Evolutionary conservation across 2,888 invertebrate species (phyloP).

Genomic region (Cryptocheilus praepositus): DNA sequence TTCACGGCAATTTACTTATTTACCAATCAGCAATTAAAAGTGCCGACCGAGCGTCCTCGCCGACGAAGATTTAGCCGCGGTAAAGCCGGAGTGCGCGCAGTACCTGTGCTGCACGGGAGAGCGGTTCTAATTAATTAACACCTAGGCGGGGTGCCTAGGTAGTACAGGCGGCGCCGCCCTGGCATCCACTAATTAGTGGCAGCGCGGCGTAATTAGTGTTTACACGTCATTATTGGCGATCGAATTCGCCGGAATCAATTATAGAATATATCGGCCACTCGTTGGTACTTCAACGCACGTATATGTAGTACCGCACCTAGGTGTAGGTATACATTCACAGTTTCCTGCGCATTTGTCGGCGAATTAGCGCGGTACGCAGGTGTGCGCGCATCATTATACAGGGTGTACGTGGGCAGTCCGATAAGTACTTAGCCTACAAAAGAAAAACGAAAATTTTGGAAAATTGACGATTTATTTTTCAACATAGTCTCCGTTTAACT

Average conservation of each 20-base stretch:
- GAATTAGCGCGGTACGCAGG: no score
- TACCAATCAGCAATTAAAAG: conserved; percentile 69
- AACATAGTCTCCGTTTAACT: no score
- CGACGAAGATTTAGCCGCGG: neutral
- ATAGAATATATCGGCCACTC: conserved; percentile 61
- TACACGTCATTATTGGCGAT: conserved; percentile 62
- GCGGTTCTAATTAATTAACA: conserved; percentile 74
- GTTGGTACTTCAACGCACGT: conserved; percentile 33
- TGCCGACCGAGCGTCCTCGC: conserved; percentile 27
- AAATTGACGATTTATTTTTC: no score
- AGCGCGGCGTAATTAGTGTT: conserved; percentile 71
- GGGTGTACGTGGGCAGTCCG: no score
- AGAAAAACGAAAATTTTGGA: no score
- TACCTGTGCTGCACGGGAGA: conserved; percentile 50
- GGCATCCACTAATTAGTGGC: conserved; percentile 72
- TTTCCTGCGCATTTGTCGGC: neutral
- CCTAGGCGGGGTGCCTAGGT: conserved; percentile 59
- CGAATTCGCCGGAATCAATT: conserved; percentile 59
- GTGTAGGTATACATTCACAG: conserved; percentile 24
- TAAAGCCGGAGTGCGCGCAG: conserved; percentile 28
- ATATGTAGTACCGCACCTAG: neutral
- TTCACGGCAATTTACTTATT: conserved; percentile 57
- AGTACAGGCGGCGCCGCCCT: conserved; percentile 33
- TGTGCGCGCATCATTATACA: neutral
- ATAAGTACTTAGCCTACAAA: no score